A percentile compares a stretch with the other conserved stretches of the same genome.
phyloP scores from a whole-genome alignment of 2,888 invertebrate genomes.

The Podabrus alpinus region DNA sequence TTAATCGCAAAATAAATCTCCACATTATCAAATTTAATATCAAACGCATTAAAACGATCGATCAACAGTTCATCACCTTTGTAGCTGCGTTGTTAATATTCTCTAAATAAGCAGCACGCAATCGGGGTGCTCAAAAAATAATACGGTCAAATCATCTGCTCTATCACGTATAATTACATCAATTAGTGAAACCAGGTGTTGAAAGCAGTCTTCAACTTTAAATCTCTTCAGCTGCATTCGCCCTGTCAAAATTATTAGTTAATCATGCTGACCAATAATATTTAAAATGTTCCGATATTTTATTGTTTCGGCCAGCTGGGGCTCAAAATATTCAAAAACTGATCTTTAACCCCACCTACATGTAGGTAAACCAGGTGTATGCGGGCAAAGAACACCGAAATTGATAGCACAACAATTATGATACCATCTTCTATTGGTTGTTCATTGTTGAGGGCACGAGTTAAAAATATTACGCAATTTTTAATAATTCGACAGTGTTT shows the following conservation, averaged over 20 bases:
- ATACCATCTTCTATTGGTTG: slow-evolving; percentile 41
- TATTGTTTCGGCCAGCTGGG: slow-evolving; percentile 38
- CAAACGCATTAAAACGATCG: neutral
- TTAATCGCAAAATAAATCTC: neutral
- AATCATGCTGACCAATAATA: slow-evolving; percentile 30
- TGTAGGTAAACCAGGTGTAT: slow-evolving; percentile 52
- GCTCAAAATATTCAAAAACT: slow-evolving; percentile 39
- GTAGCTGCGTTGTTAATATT: neutral
- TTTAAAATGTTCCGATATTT: slow-evolving; percentile 11
- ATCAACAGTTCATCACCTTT: neutral
- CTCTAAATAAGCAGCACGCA: neutral
- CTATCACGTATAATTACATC: neutral
- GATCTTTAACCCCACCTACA: slow-evolving; percentile 46
- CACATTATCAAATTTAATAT: neutral
- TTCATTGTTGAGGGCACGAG: slow-evolving; percentile 38
- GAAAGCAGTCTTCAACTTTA: neutral
- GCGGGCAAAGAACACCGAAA: slow-evolving; percentile 48
- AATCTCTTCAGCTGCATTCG: slow-evolving; percentile 33
- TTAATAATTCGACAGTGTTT: neutral
- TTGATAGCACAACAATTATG: slow-evolving; percentile 42
- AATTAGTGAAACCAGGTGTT: neutral
- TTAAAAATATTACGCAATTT: slow-evolving; percentile 36
- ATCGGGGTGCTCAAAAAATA: neutral
- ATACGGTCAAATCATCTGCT: slow-evolving; percentile 10
- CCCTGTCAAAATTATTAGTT: slow-evolving; percentile 24